These are phyloP conservation scores for Microdon myrmicae DNA, from an alignment of 2,888 invertebrate species.

Conservation along the genomic window DNA sequence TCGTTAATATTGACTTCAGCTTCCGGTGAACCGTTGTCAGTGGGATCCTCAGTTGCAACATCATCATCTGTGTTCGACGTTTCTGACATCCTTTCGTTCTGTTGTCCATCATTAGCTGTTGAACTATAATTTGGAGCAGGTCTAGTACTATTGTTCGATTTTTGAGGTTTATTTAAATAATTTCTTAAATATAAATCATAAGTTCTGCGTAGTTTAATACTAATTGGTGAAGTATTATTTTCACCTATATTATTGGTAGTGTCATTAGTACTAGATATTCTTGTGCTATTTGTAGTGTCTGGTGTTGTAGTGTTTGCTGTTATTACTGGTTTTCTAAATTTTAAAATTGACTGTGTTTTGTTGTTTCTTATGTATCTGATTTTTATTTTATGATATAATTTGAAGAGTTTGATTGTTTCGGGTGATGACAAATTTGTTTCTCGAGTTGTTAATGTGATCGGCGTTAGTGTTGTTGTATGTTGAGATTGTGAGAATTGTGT, in stretches of 20 bases:
- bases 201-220: slow-evolving; percentile 59
- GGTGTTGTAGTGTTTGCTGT: slow-evolving; percentile 60
- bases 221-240: slow-evolving; percentile 29
- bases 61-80: too few relatives aligned
- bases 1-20: slow-evolving; percentile 37
- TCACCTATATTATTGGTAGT: slow-evolving; percentile 31
- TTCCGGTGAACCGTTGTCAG: slow-evolving; percentile 8
- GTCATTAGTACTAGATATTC: slow-evolving; percentile 28
- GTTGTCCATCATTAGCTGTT: too few relatives aligned
- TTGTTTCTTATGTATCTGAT: slow-evolving; percentile 57
- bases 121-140: slow-evolving; percentile 48
- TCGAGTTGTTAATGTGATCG: slow-evolving; percentile 11
- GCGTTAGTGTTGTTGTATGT: slow-evolving; percentile 40
- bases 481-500: slow-evolving; percentile 29
- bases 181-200: slow-evolving; percentile 62
- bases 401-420: slow-evolving; percentile 36
- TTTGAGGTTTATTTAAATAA: slow-evolving; percentile 41
- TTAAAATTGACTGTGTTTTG: slow-evolving; percentile 46
- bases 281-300: slow-evolving; percentile 55
- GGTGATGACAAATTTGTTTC: neutral
- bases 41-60: slow-evolving; percentile 10
- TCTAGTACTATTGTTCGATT: slow-evolving; percentile 47
- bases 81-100: too few relatives aligned
- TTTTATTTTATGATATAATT: slow-evolving; percentile 44
- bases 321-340: slow-evolving; percentile 61